These are phyloP conservation scores for Beris morrisii DNA, from an alignment of 2,888 invertebrate species.

Conservation along the genomic window DNA sequence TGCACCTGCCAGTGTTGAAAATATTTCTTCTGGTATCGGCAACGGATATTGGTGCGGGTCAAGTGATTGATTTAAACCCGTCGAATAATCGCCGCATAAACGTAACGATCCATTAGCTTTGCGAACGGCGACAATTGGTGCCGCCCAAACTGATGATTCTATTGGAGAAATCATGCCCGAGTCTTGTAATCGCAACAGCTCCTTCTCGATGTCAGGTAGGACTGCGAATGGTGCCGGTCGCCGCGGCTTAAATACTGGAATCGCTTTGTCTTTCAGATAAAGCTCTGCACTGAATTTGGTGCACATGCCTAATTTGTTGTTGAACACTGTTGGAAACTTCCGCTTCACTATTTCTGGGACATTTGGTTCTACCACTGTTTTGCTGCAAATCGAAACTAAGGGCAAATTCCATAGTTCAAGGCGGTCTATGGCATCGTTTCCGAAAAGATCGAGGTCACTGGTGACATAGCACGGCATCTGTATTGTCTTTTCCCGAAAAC, in stretches of 20 bases:
- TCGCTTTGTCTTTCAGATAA: background rate
- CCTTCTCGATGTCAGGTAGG: background rate
- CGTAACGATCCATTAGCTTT: slow-evolving; percentile 39
- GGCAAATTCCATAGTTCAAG: background rate
- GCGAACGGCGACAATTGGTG: slow-evolving; percentile 39
- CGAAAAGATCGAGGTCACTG: slow-evolving; percentile 7
- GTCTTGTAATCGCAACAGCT: background rate
- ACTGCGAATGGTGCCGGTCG: slow-evolving; percentile 34
- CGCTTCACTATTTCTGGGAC: background rate
- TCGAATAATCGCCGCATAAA: slow-evolving; percentile 41
- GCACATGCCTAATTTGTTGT: background rate
- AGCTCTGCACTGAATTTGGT: slow-evolving; percentile 2
- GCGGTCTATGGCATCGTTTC: background rate
- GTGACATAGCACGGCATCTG: background rate
- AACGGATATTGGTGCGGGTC: slow-evolving; percentile 40
- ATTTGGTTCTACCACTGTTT: background rate
- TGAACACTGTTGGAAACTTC: background rate
- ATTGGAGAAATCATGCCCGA: background rate
- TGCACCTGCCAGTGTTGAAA: background rate
- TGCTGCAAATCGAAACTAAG: background rate
- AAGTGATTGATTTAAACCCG: slow-evolving; percentile 39
- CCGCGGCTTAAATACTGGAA: slow-evolving; percentile 29
- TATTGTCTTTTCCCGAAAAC: background rate
- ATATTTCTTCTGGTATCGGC: slow-evolving; percentile 19
- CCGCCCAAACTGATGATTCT: slow-evolving; percentile 34